Percentiles rank a stretch among this genome's conserved stretches.
phyloP scores from a whole-genome alignment of 1,140 invertebrate species.

The Euwallacea similis region DNA sequence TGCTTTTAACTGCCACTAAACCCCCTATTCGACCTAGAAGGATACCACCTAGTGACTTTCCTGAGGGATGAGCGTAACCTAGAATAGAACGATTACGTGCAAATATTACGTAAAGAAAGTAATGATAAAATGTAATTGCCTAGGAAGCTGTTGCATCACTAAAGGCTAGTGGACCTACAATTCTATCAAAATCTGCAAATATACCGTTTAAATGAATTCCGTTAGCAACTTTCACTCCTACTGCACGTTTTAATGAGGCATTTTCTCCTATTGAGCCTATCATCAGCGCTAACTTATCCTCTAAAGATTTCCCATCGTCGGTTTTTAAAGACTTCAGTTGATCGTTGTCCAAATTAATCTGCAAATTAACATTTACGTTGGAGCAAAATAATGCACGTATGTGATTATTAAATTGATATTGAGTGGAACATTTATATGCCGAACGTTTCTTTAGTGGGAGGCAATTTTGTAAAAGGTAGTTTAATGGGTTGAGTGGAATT shows the following conservation, averaged over 20 bases:
- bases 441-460: too few species aligned
- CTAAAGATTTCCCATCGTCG: constrained; percentile 69
- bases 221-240: constrained; percentile 67
- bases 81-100: constrained; percentile 39
- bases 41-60: constrained; percentile 55
- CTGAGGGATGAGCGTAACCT: constrained; percentile 74
- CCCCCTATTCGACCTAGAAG: constrained; percentile 81
- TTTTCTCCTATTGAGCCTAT: constrained; percentile 91
- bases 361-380: constrained; percentile 18
- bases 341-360: constrained; percentile 69
- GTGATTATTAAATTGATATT: too few species aligned
- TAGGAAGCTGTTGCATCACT: neutral
- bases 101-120: constrained; percentile 4
- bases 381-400: too few species aligned
- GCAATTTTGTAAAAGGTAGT: too few species aligned
- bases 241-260: constrained; percentile 74
- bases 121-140: neutral
- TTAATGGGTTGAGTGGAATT: too few species aligned
- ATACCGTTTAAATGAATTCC: constrained; percentile 55
- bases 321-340: constrained; percentile 64
- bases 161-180: neutral
- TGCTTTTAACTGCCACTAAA: constrained; percentile 67
- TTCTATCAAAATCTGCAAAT: neutral
- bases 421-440: too few species aligned
- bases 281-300: constrained; percentile 77